Conservation (phyloP, 1,140 invertebrate species). For the Drosophila suzukii region DNA sequence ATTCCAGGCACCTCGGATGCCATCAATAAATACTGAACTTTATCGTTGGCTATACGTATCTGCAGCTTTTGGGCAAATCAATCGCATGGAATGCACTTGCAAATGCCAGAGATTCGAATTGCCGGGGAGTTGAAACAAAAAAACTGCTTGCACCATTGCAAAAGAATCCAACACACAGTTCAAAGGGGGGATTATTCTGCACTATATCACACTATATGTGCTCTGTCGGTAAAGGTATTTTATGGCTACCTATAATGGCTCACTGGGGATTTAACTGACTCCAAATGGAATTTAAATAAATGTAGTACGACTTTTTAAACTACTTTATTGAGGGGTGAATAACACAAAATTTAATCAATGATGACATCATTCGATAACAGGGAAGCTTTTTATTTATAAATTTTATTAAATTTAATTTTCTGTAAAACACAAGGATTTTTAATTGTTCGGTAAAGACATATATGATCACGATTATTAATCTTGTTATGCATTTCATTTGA, state of each 20-base stretch:
- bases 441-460: no score
- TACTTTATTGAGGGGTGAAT: neutral
- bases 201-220: slow-evolving; percentile 4
- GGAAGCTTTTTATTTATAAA: neutral
- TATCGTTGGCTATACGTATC: slow-evolving; percentile 40
- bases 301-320: slow-evolving; percentile 12
- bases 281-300: slow-evolving; percentile 17
- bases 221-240: slow-evolving; percentile 5
- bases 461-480: no score
- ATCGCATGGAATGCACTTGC: slow-evolving; percentile 46
- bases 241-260: slow-evolving; percentile 25
- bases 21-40: slow-evolving; percentile 55
- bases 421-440: no score
- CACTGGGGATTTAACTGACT: slow-evolving; percentile 14
- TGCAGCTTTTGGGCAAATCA: slow-evolving; percentile 52
- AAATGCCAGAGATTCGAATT: slow-evolving; percentile 11
- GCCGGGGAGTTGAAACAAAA: slow-evolving; percentile 6
- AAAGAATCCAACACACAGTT: slow-evolving; percentile 2
- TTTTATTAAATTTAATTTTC: no score
- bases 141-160: slow-evolving; percentile 6
- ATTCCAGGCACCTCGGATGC: slow-evolving; percentile 2
- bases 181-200: slow-evolving; percentile 5
- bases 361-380: neutral
- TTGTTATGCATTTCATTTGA: no score
- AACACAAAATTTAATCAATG: neutral